Evolutionary conservation across 2,888 invertebrate species (phyloP).

Genomic region (Polymixis flavicincta): DNA sequence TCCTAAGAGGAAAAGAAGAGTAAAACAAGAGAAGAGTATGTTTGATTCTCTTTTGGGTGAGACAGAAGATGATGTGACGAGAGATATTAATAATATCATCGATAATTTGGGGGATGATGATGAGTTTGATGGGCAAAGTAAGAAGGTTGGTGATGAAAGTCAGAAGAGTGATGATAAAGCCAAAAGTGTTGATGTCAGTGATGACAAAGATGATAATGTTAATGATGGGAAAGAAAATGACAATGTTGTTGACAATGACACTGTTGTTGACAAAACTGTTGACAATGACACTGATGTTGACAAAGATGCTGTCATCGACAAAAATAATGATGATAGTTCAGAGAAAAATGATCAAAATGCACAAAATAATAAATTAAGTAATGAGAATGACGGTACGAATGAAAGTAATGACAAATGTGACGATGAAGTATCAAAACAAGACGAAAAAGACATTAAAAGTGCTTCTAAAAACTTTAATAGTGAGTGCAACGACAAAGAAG

Average conservation of each 20-base stretch:
- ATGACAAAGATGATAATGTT: neutral
- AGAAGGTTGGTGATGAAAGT: neutral
- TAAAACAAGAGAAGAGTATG: conserved; percentile 43
- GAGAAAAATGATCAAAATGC: conserved; percentile 5
- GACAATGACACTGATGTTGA: too few species aligned
- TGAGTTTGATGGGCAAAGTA: neutral
- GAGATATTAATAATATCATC: conserved; percentile 73
- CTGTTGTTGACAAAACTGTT: neutral
- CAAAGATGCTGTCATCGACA: conserved; percentile 2
- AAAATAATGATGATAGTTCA: conserved; percentile 7
- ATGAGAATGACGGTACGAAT: neutral
- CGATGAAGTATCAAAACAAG: conserved; percentile 3
- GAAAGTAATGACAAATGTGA: neutral
- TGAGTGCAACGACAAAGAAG: conserved; percentile 15
- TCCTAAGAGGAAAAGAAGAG: conserved; percentile 72
- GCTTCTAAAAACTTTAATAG: conserved; percentile 15
- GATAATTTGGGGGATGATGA: conserved; percentile 67
- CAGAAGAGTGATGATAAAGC: neutral
- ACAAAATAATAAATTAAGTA: conserved; percentile 14
- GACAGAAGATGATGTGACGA: conserved; percentile 64
- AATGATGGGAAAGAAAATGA: neutral
- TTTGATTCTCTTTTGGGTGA: conserved; percentile 58
- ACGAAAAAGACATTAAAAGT: conserved; percentile 3
- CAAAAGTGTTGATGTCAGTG: conserved; percentile 7
- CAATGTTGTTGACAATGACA: neutral